Base-by-base conservation (phyloP, 2,797 vertebrate species). In the Chrosomus eos region DNA sequence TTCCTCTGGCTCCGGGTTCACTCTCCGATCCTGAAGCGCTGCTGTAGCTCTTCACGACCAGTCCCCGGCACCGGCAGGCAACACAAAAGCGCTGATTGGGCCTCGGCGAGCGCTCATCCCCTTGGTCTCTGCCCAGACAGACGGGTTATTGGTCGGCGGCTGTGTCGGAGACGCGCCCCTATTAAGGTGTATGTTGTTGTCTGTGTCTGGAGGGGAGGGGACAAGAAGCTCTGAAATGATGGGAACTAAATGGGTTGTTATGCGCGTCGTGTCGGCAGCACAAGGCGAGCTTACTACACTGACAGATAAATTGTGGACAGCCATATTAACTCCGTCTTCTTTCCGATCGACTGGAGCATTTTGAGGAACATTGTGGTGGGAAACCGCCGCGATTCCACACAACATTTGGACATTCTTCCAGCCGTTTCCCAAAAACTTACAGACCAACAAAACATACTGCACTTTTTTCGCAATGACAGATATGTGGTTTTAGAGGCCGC, bases 21-120 rank as follows among this genome's bases (percentile, higher is more conserved):
- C 94, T 93, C 92, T 94, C 94, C 93, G 95, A 94, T 95, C 94
- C 94, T 94, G 93, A 94, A 94, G 94, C 93, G 94, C 93, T 94
- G 94, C 94, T 91, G 94, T 92, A 92, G 93, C 91, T 94, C 92
- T 92, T 94, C 91, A 93, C 94, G 93, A 95, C 93, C 94, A 95
- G 94, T 95, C 93, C 94, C 95, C 95, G 95, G 95, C 95, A 95
- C 95, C 95, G 95, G 95, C 93, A 95, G 93, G 93, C 94, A 95
- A 93, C 94, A 95, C 95, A 95, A 93, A 95, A 84, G 89, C 92
- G 91, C 91, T 94, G 93, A 96, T 96, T 96, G 95, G 95, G 93
- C 94, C 94, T 93, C 90, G 82, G 70, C 92, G 90, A 90, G 91
- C 94, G 90, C 86, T 94, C 93, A 85, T 91, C 93, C 91, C 91